Base-by-base conservation (phyloP, 1,140 invertebrate genomes). In the Nasonia longicornis region DNA sequence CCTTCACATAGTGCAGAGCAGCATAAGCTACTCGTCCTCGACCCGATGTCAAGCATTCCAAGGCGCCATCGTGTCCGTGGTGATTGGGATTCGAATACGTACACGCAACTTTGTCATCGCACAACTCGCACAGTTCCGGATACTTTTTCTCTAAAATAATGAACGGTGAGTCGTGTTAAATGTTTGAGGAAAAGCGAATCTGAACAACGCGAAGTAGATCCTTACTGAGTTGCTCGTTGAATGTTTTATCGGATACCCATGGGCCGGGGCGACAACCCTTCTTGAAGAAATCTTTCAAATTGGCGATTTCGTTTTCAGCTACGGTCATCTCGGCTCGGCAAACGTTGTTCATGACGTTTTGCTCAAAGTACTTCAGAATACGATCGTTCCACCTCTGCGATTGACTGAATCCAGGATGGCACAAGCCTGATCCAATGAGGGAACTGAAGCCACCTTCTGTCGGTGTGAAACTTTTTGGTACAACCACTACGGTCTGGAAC, bases 21-120 rank as follows among this genome's bases (percentile, higher is more conserved):
- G 93, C 92, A 84, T 95, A 95, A 0, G 95, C 94, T 0, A 95
- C 92, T 42, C 93, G 92, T 6, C 92, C 93, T 31, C 88, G 89
- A 3, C 89, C 88, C 4, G 90, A 88, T n/a, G 87, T 87, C 66
- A 96, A 84, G 88, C 95, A 96, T 45, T 93, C 90, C 73, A 95
- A 89, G 0, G 94, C 94, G 26, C 94, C 94, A 73, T 92, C 89
- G 86, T 95, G 94, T 0, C 91, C 88, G 86, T 92, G 91, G 69
- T 89, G 85, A 20, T 87, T 83, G 1, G 31, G 20, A 91, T 92
- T 85, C 82, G 85, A 8, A 87, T 92, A 89, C 86, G 89, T 81
- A 86, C 93, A 88, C 29, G 63, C 22, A 31, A 8, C 7, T 2
- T 71, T 72, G 58, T 87, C 69, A 22, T 91, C 88, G 84, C 93